A percentile compares a stretch with the other conserved stretches of the same genome.
Conservation (phyloP, 2,888 invertebrate genomes). For the Teleiodes luculella region DNA sequence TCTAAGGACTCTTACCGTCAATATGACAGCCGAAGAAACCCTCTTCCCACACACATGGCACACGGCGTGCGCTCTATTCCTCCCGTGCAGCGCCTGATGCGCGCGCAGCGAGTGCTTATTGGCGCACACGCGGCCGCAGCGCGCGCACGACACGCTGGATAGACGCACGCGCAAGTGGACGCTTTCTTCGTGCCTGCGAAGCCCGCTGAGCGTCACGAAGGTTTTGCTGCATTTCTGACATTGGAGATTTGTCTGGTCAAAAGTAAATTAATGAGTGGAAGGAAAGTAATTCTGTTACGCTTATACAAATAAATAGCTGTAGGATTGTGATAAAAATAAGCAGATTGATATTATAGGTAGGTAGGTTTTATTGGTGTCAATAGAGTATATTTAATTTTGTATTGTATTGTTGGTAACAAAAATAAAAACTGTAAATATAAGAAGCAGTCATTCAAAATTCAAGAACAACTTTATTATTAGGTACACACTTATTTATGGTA, state of each 20-base stretch:
- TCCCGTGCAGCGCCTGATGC: slow-evolving; percentile 52
- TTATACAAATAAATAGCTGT: too few species aligned
- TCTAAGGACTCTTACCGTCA: slow-evolving; percentile 44
- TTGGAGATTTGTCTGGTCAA: slow-evolving; percentile 39
- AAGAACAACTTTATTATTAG: too few species aligned
- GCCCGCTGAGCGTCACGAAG: slow-evolving; percentile 58
- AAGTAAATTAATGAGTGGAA: too few species aligned
- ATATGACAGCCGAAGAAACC: slow-evolving; percentile 44
- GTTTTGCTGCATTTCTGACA: slow-evolving; percentile 59
- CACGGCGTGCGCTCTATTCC: slow-evolving; percentile 43
- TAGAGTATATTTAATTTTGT: too few species aligned
- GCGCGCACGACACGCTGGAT: slow-evolving; percentile 47
- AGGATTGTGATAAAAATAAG: too few species aligned
- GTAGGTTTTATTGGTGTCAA: too few species aligned
- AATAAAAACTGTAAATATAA: too few species aligned
- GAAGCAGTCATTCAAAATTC: too few species aligned
- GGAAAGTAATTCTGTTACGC: too few species aligned
- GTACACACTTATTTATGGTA: too few species aligned
- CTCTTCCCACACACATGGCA: slow-evolving; percentile 67
- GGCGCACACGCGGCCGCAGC: slow-evolving; percentile 61
- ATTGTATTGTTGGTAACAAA: too few species aligned
- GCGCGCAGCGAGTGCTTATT: slow-evolving; percentile 50
- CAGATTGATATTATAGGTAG: too few species aligned
- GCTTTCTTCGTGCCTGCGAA: slow-evolving; percentile 52
- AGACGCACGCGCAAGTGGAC: slow-evolving; percentile 50